These are phyloP conservation scores for Lacanobia wlatinum DNA, from an alignment of 2,888 invertebrate genomes.

Conservation along the genomic window DNA sequence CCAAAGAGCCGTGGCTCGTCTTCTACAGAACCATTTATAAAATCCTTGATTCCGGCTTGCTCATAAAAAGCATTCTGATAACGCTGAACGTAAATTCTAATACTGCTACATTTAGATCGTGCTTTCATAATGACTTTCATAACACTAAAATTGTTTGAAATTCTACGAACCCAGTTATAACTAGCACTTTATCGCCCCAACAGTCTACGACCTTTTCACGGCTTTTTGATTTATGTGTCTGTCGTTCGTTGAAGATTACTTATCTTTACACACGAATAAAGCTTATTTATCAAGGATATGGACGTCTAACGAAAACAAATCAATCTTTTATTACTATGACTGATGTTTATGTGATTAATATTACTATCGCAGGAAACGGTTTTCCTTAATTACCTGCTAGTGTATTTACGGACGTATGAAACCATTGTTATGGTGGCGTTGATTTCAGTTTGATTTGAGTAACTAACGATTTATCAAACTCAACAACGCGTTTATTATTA, in stretches of 20 bases:
- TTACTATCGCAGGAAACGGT: constrained; percentile 48
- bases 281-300: constrained; percentile 81
- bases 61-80: constrained; percentile 51
- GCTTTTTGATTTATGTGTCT: constrained; percentile 86
- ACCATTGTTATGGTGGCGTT: constrained; percentile 31
- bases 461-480: neutral
- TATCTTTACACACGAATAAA: constrained; percentile 82
- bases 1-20: constrained; percentile 67
- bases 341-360: constrained; percentile 60
- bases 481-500: too few species aligned
- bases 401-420: constrained; percentile 29
- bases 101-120: constrained; percentile 39
- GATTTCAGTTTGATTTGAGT: constrained; percentile 15
- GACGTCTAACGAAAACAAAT: constrained; percentile 71
- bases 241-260: constrained; percentile 82
- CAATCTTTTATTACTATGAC: constrained; percentile 67
- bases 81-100: constrained; percentile 46
- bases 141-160: constrained; percentile 55
- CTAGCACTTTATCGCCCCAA: constrained; percentile 70
- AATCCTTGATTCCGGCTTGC: constrained; percentile 32
- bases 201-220: constrained; percentile 81
- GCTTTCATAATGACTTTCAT: constrained; percentile 51
- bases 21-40: constrained; percentile 71
- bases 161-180: constrained; percentile 57
- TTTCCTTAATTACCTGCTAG: constrained; percentile 38